Base-by-base conservation (phyloP, 2,888 invertebrate genomes). In the Linnaemya tessellans region DNA sequence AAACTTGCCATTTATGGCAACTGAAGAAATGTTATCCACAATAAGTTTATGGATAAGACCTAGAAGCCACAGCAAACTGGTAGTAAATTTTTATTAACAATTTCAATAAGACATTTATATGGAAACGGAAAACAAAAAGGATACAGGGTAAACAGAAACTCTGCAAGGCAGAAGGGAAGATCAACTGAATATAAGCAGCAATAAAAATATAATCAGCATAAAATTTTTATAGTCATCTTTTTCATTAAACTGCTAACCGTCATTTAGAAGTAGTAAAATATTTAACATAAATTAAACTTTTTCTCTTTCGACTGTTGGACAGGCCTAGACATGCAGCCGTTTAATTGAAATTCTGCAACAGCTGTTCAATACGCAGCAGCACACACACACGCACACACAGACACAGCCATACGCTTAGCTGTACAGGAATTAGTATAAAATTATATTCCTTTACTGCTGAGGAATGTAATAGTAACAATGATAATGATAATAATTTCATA, bases 251-350 rank as follows among this genome's bases (percentile, higher is more conserved):
- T 82, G 70, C 79, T 41, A 71, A 85, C 74, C 74, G 79, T 82
- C 82, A 85, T 85, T 85, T 82, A 85, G 82, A 85, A 82, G 75
- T 85, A 82, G 75, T 85, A 85, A 85, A 85, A 75, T 79, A 78
- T 82, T 82, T 82, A 85, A 82, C 70, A 82, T 82, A 80, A 79
- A 75, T 73, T 62, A 67, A 70, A 35, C 58, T 54, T 49, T 49
- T 25, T n/a, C n/a, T 9, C 11, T 3, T 8, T 18, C 13, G 15
- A 5, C 18, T 46, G 5, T 38, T 35, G 11, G 43, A 9, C 5
- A 56, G 38, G 41, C 30, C 46, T 41, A 54, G 8, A 18, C 64
- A 4, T n/a, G 65, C 43, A 49, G 73, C 65, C 60, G 58, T 51
- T 71, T 67, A 64, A 41, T 67, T 30, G 13, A 38, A 46, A n/a